phyloP scores from a whole-genome alignment of 2,888 invertebrate species.

The Perdita meconis region DNA sequence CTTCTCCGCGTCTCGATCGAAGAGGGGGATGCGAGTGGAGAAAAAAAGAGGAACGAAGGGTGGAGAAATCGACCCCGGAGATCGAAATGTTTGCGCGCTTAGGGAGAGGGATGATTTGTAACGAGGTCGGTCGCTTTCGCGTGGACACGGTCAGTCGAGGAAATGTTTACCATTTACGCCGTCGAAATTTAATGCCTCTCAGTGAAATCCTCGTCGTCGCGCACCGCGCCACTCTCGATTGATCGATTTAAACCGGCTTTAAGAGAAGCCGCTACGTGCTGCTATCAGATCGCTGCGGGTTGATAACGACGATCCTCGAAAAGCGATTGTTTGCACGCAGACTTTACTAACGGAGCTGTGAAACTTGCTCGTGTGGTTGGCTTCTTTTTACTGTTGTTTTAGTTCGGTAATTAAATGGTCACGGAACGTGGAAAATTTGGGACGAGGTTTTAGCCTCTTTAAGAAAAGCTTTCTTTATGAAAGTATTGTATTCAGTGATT shows the following conservation, averaged over 20 bases:
- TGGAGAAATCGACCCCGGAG: not conserved
- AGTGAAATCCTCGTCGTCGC: not conserved
- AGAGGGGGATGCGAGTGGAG: no score
- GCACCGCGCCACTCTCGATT: constrained; percentile 16
- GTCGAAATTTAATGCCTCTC: constrained; percentile 23
- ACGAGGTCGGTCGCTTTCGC: constrained; percentile 40
- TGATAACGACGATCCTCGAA: constrained; percentile 1
- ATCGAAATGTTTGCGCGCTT: constrained; percentile 40
- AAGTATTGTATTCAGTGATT: no score
- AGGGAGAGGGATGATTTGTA: constrained; percentile 44
- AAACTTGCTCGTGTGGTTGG: not conserved
- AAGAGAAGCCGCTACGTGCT: not conserved
- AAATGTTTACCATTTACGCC: constrained; percentile 35
- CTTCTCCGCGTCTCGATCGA: constrained; percentile 18
- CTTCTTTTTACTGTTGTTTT: no score
- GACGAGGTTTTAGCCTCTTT: no score
- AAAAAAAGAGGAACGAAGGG: not conserved
- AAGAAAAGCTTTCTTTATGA: no score
- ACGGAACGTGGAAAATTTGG: no score
- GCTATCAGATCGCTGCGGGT: not conserved
- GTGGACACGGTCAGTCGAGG: constrained; percentile 2
- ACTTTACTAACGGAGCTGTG: not conserved
- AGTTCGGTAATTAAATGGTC: no score
- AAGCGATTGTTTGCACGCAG: not conserved
- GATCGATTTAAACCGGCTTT: constrained; percentile 28